phyloP scores from a whole-genome alignment of 2,888 invertebrate species.

The Lepetodrilus schrolli region DNA sequence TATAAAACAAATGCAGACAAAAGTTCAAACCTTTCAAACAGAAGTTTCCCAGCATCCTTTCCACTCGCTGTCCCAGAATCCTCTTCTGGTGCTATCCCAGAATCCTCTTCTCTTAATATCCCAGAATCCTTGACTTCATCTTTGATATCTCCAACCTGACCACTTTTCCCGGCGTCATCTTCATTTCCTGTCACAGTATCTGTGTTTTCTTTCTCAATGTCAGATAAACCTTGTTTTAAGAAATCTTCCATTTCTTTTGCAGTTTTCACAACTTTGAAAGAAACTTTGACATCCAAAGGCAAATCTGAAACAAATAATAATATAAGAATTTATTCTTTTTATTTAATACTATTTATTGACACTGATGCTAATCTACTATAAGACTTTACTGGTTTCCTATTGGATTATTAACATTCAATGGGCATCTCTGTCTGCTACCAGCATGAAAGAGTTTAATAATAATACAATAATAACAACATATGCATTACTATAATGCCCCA shows the following conservation, averaged over 20 bases:
- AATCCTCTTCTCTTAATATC: background rate
- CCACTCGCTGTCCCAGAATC: background rate
- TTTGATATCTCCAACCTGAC: conserved; percentile 31
- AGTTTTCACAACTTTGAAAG: conserved; percentile 40
- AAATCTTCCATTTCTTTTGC: conserved; percentile 44
- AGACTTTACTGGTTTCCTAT: no score
- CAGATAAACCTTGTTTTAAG: conserved; percentile 35
- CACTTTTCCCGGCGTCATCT: background rate
- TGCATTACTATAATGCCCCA: no score
- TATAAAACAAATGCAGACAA: background rate
- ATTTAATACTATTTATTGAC: no score
- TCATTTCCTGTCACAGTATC: background rate
- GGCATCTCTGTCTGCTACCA: no score
- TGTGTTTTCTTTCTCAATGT: conserved; percentile 24
- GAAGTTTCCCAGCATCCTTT: background rate
- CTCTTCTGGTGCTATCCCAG: background rate
- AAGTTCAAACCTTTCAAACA: background rate
- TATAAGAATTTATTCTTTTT: no score
- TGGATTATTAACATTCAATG: no score
- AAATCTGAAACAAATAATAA: background rate
- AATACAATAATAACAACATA: no score
- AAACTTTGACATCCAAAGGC: conserved; percentile 31
- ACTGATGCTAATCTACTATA: no score
- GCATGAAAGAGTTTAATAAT: no score
- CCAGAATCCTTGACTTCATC: background rate